Conservation (phyloP, 2,888 invertebrate genomes). For the Scaptomyza tumidula region DNA sequence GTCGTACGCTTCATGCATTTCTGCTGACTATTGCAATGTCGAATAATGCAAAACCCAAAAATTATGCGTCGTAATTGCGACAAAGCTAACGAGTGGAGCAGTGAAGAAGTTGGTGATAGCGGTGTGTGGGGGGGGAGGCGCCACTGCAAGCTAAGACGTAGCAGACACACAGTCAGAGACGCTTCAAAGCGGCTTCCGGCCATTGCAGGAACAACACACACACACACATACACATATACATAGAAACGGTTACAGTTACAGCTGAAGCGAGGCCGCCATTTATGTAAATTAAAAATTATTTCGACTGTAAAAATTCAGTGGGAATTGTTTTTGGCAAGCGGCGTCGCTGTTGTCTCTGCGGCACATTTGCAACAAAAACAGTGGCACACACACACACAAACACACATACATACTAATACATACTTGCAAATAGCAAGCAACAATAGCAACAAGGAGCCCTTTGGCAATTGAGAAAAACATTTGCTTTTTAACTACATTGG, state of each 20-base stretch:
- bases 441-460: slow-evolving; percentile 34
- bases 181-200: slow-evolving; percentile 57
- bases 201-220: slow-evolving; percentile 27
- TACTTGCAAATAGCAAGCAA: slow-evolving; percentile 2
- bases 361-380: slow-evolving; percentile 52
- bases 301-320: slow-evolving; percentile 75
- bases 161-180: slow-evolving; percentile 46
- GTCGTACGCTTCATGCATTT: slow-evolving; percentile 1
- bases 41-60: slow-evolving; percentile 60
- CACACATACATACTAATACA: slow-evolving; percentile 7
- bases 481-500: slow-evolving; percentile 77
- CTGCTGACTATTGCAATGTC: slow-evolving; percentile 48
- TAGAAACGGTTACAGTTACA: slow-evolving; percentile 6
- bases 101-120: neutral
- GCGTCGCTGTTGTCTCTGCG: slow-evolving; percentile 48
- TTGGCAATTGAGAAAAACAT: slow-evolving; percentile 72
- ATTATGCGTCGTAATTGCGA: slow-evolving; percentile 67
- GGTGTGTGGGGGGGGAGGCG: slow-evolving; percentile 4
- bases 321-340: slow-evolving; percentile 75
- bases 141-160: slow-evolving; percentile 35
- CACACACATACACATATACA: slow-evolving; percentile 9
- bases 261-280: slow-evolving; percentile 63
- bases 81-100: slow-evolving; percentile 36
- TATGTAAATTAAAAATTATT: slow-evolving; percentile 78
- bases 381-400: slow-evolving; percentile 16